These are phyloP conservation scores for Nymphalis c-album DNA, from an alignment of 2,888 invertebrate species.

Conservation along the genomic window DNA sequence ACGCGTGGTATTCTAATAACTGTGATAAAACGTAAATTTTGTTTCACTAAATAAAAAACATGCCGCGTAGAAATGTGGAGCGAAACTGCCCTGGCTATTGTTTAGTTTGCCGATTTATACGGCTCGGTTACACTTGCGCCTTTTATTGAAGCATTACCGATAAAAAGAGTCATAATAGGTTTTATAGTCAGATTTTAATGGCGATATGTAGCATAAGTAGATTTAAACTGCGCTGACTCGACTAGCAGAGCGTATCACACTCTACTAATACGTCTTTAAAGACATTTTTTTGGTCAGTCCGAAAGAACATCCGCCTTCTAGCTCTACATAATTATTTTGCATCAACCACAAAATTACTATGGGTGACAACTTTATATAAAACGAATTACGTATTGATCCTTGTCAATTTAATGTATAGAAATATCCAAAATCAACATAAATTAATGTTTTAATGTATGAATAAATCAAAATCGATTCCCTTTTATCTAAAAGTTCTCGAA, in stretches of 20 bases:
- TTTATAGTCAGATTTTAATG: constrained; percentile 77
- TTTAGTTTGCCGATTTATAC: constrained; percentile 82
- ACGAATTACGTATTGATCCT: too few relatives aligned
- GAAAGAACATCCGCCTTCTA: neutral
- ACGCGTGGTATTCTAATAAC: constrained; percentile 76
- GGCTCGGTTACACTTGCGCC: constrained; percentile 79
- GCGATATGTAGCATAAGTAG: constrained; percentile 61
- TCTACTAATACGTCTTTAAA: neutral
- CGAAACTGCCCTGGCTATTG: constrained; percentile 77
- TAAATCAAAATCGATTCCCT: constrained; percentile 28
- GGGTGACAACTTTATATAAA: too few relatives aligned
- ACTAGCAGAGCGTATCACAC: constrained; percentile 42
- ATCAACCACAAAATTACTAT: too few relatives aligned
- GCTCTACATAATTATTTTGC: neutral
- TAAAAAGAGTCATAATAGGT: constrained; percentile 77
- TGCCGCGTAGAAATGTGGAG: constrained; percentile 75
- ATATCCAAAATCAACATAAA: neutral
- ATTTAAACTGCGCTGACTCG: constrained; percentile 61
- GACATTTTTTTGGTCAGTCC: neutral
- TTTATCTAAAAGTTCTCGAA: constrained; percentile 43
- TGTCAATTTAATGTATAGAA: neutral
- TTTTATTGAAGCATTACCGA: constrained; percentile 81
- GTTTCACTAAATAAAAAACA: constrained; percentile 72
- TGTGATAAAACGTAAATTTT: constrained; percentile 74
- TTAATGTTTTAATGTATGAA: neutral